Evolutionary conservation across 2,113 vertebrate genomes (phyloP), one percentile per base, ranked within the genome.

Genomic region (Delphinus delphis): DNA sequence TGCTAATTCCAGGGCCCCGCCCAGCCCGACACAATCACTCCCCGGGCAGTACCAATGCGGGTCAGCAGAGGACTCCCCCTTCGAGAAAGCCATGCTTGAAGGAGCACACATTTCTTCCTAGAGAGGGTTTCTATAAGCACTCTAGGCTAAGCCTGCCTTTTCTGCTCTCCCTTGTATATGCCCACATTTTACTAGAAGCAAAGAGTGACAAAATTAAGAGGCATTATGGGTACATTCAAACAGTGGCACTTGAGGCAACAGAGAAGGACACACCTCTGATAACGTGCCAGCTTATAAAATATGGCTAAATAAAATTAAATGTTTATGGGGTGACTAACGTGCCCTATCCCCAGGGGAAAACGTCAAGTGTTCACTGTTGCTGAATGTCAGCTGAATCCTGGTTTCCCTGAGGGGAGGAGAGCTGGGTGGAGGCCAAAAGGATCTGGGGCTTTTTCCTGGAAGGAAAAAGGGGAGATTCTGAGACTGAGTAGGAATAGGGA

Each of bases 221-320:
- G 8, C 33, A 53, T 76, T 91, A 25, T 47, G 38, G 33, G 63
- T 36, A 65, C 11, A 6, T 92, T 94, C 53, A 93, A 67, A 94
- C 41, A 9, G 84, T 96, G 80, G 84, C 87, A 85, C 74, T 97
- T 65, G 62, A 13, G 36, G 62, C 58, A 97, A 79, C 17, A 68
- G 87, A 93, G 25, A 65, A 31, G 83, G 44, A 93, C 84, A 88
- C 70, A 88, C 53, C 13, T 92, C 71, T 83, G 88, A 96, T 94
- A 85, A 90, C 41, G 82, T 85, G 94, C 94, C 95, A 97, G 67
- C 84, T 95, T 97, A 90, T 96, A 93, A 97, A 96, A 81, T 90
- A 79, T 41, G 50, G 70, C 33, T 76, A 97, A 96, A 96, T 96
- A 96, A 93, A 96, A 96, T 94, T 25, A 85, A 92, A 95, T 36